phyloP scores from a whole-genome alignment of 2,797 vertebrate genomes.

The Mycteria americana region DNA sequence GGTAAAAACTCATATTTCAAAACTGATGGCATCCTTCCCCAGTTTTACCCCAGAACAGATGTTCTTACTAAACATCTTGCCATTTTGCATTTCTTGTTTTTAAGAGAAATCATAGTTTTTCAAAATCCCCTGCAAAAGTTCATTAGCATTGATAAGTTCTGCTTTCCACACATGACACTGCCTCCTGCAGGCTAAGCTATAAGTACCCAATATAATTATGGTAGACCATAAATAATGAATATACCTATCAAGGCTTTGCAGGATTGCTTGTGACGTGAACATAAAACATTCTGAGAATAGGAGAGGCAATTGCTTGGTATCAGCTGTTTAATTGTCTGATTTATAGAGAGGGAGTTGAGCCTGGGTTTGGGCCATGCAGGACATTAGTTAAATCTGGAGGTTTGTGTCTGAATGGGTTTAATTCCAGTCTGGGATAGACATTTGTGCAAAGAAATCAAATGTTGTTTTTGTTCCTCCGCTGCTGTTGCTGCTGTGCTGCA shows the following conservation, averaged over 20 bases:
- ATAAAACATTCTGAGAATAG: neutral
- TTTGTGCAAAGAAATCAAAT: neutral
- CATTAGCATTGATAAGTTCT: neutral
- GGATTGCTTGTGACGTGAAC: neutral
- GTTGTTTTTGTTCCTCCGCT: neutral
- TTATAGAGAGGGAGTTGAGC: neutral
- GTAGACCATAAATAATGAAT: slow-evolving; percentile 52
- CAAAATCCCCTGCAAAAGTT: neutral
- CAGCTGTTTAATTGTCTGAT: neutral
- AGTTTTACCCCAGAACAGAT: neutral
- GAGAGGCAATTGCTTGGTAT: neutral
- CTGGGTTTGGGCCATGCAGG: neutral
- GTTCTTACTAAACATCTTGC: neutral
- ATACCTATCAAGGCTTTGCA: slow-evolving; percentile 7
- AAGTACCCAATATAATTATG: slow-evolving; percentile 8
- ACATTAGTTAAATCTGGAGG: neutral
- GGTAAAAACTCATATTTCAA: neutral
- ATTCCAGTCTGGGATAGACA: neutral
- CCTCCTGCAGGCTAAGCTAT: slow-evolving; percentile 38
- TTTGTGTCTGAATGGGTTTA: neutral
- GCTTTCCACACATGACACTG: slow-evolving; percentile 15
- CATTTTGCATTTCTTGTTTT: neutral
- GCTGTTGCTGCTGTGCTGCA: slow-evolving; percentile 26
- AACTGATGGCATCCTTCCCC: neutral
- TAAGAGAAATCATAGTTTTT: neutral